Conservation (phyloP, 2,113 vertebrate genomes). For the Eulacestoma nigropectus region DNA sequence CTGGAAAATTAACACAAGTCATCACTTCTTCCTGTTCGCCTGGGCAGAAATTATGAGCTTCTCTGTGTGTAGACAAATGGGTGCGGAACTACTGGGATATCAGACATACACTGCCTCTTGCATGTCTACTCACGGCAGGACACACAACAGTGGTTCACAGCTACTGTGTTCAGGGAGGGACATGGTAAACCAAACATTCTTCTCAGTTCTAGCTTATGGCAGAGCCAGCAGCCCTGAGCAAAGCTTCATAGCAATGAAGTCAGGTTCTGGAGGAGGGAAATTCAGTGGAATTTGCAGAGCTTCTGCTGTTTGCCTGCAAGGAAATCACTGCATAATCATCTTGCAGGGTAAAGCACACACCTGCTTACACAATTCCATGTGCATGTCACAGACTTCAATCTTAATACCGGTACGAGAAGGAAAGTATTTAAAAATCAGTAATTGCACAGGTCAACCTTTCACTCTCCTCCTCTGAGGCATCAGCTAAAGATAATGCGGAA, state of each 20-base stretch:
- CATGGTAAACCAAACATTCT: not conserved
- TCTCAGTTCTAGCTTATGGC: not conserved
- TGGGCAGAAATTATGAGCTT: not conserved
- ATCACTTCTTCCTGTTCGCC: not conserved
- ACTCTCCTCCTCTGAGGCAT: not conserved
- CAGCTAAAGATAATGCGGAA: not conserved
- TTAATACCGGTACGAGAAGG: not conserved
- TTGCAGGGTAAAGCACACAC: not conserved
- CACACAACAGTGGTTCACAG: not conserved
- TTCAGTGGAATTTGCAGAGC: not conserved
- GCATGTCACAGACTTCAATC: not conserved
- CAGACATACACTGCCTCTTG: not conserved
- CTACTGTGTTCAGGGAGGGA: fast-evolving
- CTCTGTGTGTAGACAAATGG: not conserved
- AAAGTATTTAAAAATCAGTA: not conserved
- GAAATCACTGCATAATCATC: not conserved
- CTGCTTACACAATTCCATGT: not conserved
- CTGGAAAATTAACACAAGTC: slow-evolving; percentile 11
- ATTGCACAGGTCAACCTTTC: not conserved
- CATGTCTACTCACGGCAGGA: not conserved
- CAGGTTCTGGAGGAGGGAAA: not conserved
- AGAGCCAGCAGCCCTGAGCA: not conserved
- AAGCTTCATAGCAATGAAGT: not conserved
- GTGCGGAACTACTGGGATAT: not conserved
- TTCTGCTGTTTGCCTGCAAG: not conserved